phyloP scores from a whole-genome alignment of 1,140 invertebrate species.

The Drosophila carrolli region DNA sequence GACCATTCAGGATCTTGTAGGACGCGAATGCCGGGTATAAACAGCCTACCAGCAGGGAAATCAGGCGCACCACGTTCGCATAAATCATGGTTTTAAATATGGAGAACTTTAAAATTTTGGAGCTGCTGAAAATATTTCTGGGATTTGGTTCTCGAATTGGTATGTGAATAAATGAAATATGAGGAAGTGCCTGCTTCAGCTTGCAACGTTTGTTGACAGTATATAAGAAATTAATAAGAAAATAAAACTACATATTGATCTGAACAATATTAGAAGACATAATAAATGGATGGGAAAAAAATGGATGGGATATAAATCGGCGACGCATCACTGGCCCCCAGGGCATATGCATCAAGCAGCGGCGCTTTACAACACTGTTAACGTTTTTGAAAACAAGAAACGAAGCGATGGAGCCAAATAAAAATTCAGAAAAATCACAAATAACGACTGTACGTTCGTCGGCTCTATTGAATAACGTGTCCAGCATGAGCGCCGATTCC shows the following conservation, averaged over 20 bases:
- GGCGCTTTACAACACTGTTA: not conserved
- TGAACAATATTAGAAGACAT: no score
- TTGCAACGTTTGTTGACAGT: no score
- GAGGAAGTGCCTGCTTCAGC: not conserved
- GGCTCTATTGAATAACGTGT: not conserved
- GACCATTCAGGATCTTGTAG: conserved; percentile 85
- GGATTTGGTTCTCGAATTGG: conserved; percentile 2
- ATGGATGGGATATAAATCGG: no score
- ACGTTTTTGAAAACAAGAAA: not conserved
- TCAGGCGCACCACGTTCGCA: conserved; percentile 18
- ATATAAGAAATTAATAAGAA: no score
- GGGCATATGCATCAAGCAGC: no score
- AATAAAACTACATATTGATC: no score
- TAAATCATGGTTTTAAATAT: conserved; percentile 8
- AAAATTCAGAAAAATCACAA: not conserved
- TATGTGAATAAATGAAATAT: no score
- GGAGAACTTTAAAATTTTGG: conserved; percentile 3
- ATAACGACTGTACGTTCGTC: not conserved
- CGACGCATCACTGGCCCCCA: no score
- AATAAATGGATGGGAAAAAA: no score
- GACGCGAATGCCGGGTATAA: conserved; percentile 86
- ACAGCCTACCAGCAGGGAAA: conserved; percentile 49
- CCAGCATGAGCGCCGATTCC: not conserved
- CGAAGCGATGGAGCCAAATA: not conserved
- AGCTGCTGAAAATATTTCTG: not conserved